Evolutionary conservation across 2,888 invertebrate genomes (phyloP), one percentile per base, ranked within the genome.

Genomic region (Andrena praecox): DNA sequence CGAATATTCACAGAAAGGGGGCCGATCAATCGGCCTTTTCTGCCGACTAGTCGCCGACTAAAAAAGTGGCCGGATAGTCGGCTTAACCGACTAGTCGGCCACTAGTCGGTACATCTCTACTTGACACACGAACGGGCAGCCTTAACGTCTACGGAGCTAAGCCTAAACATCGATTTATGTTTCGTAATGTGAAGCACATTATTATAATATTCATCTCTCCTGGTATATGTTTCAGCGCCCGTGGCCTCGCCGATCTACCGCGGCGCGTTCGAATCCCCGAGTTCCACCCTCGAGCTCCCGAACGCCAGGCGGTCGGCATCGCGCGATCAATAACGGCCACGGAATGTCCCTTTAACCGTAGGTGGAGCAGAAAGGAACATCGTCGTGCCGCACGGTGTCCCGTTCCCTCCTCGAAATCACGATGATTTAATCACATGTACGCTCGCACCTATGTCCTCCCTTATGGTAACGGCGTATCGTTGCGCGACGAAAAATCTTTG

Each of bases 101-200:
- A 20, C 20, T 20, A 20, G 20, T 20, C 20, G 20, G 20, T 20
- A 20, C 20, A 20, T 20, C 20, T 20, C 20, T 20, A 20, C 33
- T 56, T 68, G 68, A 54, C 29, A 48, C 67, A 76, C 72, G 72
- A 72, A 76, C 79, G 76, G 56, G 62, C 70, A 63, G 54, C 60
- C 83, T 81, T 83, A 81, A 80, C 27, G 42, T 54, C 74, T 84
- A 84, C 54, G 12, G 50, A 64, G n/a, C 69, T 81, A 84, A 68
- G 52, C 70, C 78, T 84, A 82, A 78, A 86, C 78, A 83, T 80
- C 72, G 76, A 84, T 77, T 82, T 87, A 88, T 88, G 87, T 88
- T 88, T 88, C 86, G 69, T 81, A 59, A 77, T 85, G 78, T 66
- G 83, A 87, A 87, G 87, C 88, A 87, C 81, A 77, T 85, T 76